A percentile compares a stretch with the other conserved stretches of the same genome.
These are phyloP conservation scores for Acromyrmex heyeri DNA, from an alignment of 1,140 invertebrate genomes.

Conservation along the genomic window DNA sequence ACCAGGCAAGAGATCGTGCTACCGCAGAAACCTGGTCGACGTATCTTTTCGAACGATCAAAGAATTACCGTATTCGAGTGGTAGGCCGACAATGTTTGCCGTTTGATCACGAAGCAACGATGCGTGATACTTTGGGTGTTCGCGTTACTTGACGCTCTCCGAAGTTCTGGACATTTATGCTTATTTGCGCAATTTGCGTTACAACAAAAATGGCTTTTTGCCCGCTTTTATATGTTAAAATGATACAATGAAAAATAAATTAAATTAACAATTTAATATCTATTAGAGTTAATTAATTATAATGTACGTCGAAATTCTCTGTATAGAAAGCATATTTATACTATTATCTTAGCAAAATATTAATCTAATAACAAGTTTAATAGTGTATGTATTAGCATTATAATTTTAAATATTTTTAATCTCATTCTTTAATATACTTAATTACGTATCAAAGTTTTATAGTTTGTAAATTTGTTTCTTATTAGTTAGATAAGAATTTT, in stretches of 20 bases:
- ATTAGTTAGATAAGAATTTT: background rate
- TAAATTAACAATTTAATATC: background rate
- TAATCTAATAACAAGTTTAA: background rate
- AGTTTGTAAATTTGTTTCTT: conserved; percentile 24
- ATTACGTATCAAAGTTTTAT: background rate
- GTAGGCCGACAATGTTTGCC: conserved; percentile 77
- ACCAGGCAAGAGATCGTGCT: background rate
- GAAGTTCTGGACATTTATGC: conserved; percentile 3
- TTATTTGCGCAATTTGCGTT: background rate
- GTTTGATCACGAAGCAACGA: conserved; percentile 81
- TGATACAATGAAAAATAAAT: background rate
- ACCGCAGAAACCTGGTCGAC: conserved; percentile 57
- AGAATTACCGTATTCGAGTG: conserved; percentile 82
- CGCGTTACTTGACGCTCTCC: conserved; percentile 48
- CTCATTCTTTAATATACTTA: background rate
- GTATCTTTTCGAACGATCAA: conserved; percentile 83
- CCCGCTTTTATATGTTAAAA: background rate
- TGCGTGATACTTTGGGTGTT: conserved; percentile 70
- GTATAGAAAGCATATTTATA: background rate
- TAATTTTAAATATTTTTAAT: conserved; percentile 26
- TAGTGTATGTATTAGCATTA: background rate
- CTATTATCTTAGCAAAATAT: background rate
- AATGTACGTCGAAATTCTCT: background rate
- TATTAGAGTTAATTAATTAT: background rate
- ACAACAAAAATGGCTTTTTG: background rate